These are phyloP conservation scores for Cotesia vestalis DNA, from an alignment of 1,140 invertebrate genomes.

Conservation along the genomic window DNA sequence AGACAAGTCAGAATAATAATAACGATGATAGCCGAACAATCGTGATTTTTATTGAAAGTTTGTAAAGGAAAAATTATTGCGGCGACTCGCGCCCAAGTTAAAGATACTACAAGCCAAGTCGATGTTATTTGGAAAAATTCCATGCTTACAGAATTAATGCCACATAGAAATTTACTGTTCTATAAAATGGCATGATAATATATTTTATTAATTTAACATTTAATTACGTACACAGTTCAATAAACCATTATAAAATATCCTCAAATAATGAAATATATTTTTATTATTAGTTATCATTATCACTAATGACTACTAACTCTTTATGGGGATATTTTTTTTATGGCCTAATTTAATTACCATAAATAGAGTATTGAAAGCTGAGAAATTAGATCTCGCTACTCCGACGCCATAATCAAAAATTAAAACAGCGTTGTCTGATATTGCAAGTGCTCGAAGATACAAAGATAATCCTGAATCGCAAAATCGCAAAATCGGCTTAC, in stretches of 20 bases:
- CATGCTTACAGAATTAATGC: conserved; percentile 48
- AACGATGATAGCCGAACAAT: conserved; percentile 44
- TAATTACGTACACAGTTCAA: no score
- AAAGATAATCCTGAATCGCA: conserved; percentile 51
- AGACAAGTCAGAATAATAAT: conserved; percentile 45
- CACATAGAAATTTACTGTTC: conserved; percentile 50
- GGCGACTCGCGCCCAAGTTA: conserved; percentile 51
- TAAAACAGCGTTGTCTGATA: conserved; percentile 58
- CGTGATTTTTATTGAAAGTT: conserved; percentile 39
- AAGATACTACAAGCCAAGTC: conserved; percentile 51
- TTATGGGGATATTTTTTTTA: not conserved
- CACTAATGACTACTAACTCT: no score
- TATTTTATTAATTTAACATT: not conserved
- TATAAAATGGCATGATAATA: conserved; percentile 28
- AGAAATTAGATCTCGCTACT: conserved; percentile 49
- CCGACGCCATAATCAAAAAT: conserved; percentile 57
- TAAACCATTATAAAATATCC: no score
- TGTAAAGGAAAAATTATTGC: conserved; percentile 50
- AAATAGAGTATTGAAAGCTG: conserved; percentile 52
- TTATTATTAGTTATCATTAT: no score
- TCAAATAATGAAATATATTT: no score
- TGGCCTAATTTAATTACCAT: conserved; percentile 48
- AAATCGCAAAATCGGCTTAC: conserved; percentile 40
- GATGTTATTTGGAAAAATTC: conserved; percentile 55
- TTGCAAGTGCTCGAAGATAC: conserved; percentile 54